Percentiles rank a stretch among this genome's conserved stretches.
These are phyloP conservation scores for Rhynchomys soricoides DNA, from an alignment of 2,113 vertebrate genomes.

Conservation along the genomic window DNA sequence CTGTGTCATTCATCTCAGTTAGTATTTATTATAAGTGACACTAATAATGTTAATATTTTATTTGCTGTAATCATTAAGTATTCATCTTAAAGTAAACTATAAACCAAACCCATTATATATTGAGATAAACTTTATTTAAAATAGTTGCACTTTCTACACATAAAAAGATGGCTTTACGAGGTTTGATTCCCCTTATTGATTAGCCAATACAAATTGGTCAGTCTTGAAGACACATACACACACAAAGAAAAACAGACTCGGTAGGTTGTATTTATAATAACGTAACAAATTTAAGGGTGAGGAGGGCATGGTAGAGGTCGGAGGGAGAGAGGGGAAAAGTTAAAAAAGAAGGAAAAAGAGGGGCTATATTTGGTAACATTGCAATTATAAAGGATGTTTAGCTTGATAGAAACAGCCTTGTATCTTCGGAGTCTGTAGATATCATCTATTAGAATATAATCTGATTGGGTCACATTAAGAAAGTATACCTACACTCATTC, in stretches of 20 bases:
- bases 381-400: background rate
- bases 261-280: background rate
- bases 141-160: background rate
- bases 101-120: slow-evolving; percentile 5
- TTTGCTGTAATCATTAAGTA: background rate
- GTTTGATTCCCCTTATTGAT: background rate
- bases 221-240: background rate
- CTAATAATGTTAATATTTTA: background rate
- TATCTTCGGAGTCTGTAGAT: background rate
- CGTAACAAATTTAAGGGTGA: background rate
- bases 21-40: background rate
- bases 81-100: slow-evolving; percentile 14
- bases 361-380: background rate
- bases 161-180: background rate
- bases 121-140: slow-evolving; percentile 31
- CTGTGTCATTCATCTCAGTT: background rate
- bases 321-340: background rate
- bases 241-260: background rate
- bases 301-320: background rate
- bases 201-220: background rate
- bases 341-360: background rate
- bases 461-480: background rate
- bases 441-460: background rate
- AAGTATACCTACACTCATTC: background rate
- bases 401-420: background rate